Evolutionary conservation across 2,113 vertebrate species (phyloP).

Genomic region (Notothenia rossii): DNA sequence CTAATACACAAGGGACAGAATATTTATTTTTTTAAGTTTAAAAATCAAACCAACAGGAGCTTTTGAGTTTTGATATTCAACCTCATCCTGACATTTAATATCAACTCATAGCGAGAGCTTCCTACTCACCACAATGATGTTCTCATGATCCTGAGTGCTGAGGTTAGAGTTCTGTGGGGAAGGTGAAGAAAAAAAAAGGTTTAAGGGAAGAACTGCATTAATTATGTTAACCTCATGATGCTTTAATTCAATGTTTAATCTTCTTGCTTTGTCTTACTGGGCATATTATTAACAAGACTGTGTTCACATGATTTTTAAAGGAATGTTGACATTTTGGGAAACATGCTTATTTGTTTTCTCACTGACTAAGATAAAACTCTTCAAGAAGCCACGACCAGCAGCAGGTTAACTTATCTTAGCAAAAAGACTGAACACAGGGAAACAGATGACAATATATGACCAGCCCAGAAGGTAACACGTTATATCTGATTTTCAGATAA

Average conservation of each 20-base stretch:
- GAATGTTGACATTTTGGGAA: background rate
- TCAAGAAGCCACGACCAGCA: background rate
- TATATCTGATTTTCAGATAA: too few relatives aligned
- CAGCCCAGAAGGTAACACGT: too few relatives aligned
- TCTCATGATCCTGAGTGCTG: slow-evolving; percentile 97
- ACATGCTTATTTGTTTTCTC: too few relatives aligned
- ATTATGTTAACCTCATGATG: too few relatives aligned
- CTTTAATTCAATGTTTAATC: too few relatives aligned
- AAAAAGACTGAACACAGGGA: background rate
- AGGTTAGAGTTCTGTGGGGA: slow-evolving; percentile 92
- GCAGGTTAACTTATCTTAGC: background rate
- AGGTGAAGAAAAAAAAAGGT: background rate
- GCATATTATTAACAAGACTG: background rate
- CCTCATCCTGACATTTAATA: slow-evolving; percentile 1
- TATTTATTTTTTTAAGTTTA: background rate
- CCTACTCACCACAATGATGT: slow-evolving; percentile 97
- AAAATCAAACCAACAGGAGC: slow-evolving; percentile 7
- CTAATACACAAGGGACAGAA: background rate
- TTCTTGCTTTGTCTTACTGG: background rate
- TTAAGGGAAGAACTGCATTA: background rate
- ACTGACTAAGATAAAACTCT: background rate
- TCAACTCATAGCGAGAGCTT: background rate
- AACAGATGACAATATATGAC: background rate
- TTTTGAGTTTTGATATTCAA: slow-evolving; percentile 5
- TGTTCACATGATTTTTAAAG: background rate